These are phyloP conservation scores for Drosophila putrida DNA, from an alignment of 2,888 invertebrate species.

Conservation along the genomic window DNA sequence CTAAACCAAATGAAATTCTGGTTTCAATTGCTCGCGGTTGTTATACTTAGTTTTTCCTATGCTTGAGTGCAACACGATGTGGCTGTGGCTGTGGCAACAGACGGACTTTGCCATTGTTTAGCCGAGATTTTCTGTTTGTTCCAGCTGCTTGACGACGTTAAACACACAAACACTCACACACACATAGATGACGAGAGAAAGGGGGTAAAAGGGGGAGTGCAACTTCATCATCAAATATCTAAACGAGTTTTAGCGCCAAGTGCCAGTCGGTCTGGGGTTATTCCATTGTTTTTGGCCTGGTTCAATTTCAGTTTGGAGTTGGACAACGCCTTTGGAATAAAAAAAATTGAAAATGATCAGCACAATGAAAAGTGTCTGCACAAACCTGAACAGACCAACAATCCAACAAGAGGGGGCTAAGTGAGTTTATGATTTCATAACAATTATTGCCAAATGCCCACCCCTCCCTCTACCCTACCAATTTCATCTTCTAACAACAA, in stretches of 20 bases:
- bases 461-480: no score
- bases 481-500: no score
- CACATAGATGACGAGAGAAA: background rate
- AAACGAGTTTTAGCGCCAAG: constrained; percentile 70
- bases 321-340: constrained; percentile 59
- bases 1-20: constrained; percentile 81
- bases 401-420: background rate
- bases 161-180: constrained; percentile 13
- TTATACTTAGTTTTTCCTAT: constrained; percentile 35
- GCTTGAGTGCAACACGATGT: constrained; percentile 58
- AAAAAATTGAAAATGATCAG: constrained; percentile 65
- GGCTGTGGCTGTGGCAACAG: constrained; percentile 20
- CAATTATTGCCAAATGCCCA: constrained; percentile 75
- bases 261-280: constrained; percentile 67
- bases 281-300: constrained; percentile 74
- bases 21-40: constrained; percentile 80
- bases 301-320: constrained; percentile 60
- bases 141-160: constrained; percentile 78
- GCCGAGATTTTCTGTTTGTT: constrained; percentile 75
- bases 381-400: constrained; percentile 31
- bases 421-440: constrained; percentile 62
- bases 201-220: constrained; percentile 14
- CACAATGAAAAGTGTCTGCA: constrained; percentile 44
- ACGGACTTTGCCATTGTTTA: constrained; percentile 73
- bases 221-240: constrained; percentile 49